Percentiles rank a stretch among this genome's conserved stretches.
phyloP scores from a whole-genome alignment of 2,888 invertebrate species.

The Tenthredo scrophulariae region DNA sequence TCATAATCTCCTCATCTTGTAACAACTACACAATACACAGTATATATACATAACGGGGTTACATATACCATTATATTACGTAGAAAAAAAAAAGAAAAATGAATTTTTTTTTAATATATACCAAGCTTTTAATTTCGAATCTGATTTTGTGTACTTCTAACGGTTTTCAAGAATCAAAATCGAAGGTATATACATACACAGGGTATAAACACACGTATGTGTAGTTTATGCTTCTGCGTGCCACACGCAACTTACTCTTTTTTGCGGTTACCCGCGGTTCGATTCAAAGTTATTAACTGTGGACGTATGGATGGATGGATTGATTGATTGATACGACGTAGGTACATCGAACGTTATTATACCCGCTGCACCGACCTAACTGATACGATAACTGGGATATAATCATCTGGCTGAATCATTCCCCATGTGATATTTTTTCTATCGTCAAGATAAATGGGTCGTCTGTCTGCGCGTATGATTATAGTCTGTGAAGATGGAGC shows the following conservation, averaged over 20 bases:
- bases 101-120: too few species aligned
- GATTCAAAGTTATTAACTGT: slow-evolving; percentile 33
- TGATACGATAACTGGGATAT: background rate
- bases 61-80: background rate
- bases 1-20: background rate
- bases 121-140: background rate
- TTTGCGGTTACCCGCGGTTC: slow-evolving; percentile 26
- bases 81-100: background rate
- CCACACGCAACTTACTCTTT: slow-evolving; percentile 23
- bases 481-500: too few species aligned
- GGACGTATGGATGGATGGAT: slow-evolving; percentile 9
- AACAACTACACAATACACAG: background rate
- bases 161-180: background rate
- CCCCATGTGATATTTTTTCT: background rate
- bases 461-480: too few species aligned
- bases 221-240: slow-evolving; percentile 12
- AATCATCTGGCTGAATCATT: background rate
- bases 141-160: background rate
- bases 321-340: slow-evolving; percentile 23
- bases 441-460: too few species aligned
- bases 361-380: background rate
- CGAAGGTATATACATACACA: background rate
- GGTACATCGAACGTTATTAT: background rate
- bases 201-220: background rate
- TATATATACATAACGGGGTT: background rate